Percentiles rank a stretch among this genome's conserved stretches.
Evolutionary conservation across 1,140 invertebrate species (phyloP).

Genomic region (Oryzaephilus surinamensis): DNA sequence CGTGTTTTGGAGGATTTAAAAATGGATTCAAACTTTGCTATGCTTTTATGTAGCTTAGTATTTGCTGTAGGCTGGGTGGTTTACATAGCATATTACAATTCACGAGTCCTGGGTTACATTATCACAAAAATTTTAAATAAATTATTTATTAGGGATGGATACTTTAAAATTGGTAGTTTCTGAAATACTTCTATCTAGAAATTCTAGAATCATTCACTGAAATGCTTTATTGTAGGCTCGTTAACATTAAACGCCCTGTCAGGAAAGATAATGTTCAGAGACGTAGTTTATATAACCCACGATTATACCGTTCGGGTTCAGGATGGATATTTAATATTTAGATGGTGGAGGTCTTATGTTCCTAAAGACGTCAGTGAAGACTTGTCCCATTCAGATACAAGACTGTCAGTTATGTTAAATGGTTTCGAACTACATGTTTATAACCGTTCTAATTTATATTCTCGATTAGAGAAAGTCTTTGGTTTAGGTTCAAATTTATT

Average conservation of each 20-base stretch:
- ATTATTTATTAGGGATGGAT: constrained; percentile 74
- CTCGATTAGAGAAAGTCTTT: constrained; percentile 80
- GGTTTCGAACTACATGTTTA: constrained; percentile 95
- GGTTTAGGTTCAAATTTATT: constrained; percentile 71
- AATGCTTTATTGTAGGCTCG: constrained; percentile 56
- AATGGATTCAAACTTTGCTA: constrained; percentile 72
- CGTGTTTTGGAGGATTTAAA: constrained; percentile 56
- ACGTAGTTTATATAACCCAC: constrained; percentile 88
- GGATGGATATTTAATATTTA: constrained; percentile 95
- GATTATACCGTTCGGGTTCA: constrained; percentile 90
- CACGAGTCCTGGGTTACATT: constrained; percentile 79
- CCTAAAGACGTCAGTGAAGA: constrained; percentile 93
- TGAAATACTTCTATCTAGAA: too few species aligned
- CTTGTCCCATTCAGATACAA: constrained; percentile 89
- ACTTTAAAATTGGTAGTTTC: constrained; percentile 79
- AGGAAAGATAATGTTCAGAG: constrained; percentile 97
- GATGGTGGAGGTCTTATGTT: constrained; percentile 93
- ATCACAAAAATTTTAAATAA: constrained; percentile 82
- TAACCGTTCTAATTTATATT: constrained; percentile 84
- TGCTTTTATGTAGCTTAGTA: constrained; percentile 68
- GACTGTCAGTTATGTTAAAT: constrained; percentile 88
- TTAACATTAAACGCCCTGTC: constrained; percentile 88
- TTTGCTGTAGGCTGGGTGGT: constrained; percentile 80
- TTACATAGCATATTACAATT: constrained; percentile 94
- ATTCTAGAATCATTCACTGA: constrained; percentile 9